Percentiles rank a stretch among this genome's conserved stretches.
These are phyloP conservation scores for Fistularia tabacaria DNA, from an alignment of 2,797 vertebrate genomes.

Conservation along the genomic window DNA sequence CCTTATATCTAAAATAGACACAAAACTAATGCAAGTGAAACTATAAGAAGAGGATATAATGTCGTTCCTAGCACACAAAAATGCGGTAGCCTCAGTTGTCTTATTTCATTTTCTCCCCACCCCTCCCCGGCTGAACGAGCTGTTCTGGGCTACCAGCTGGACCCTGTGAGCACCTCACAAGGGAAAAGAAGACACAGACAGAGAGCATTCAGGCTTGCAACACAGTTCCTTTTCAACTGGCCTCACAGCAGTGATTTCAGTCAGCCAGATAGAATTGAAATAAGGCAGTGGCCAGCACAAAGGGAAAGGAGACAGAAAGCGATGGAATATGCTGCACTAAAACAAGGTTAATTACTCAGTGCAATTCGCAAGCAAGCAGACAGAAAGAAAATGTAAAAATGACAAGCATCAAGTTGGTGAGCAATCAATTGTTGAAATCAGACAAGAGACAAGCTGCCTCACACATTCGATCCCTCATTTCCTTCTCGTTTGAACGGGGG, in stretches of 20 bases:
- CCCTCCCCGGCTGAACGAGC: slow-evolving; percentile 46
- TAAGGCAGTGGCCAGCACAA: slow-evolving; percentile 2
- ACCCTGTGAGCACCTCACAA: slow-evolving; percentile 47
- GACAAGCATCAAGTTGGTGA: too few species aligned
- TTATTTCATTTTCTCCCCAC: slow-evolving; percentile 4
- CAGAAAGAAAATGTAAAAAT: neutral
- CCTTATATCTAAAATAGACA: neutral
- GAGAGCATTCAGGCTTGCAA: slow-evolving; percentile 54
- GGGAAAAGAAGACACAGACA: slow-evolving; percentile 50
- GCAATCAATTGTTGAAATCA: neutral
- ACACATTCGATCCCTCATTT: slow-evolving; percentile 9
- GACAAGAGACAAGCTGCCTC: neutral
- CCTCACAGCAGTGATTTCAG: slow-evolving; percentile 41
- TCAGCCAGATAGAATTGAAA: slow-evolving; percentile 11
- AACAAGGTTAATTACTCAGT: slow-evolving; percentile 15
- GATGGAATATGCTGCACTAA: slow-evolving; percentile 7
- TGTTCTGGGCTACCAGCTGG: slow-evolving; percentile 65
- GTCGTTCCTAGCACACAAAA: slow-evolving; percentile 25
- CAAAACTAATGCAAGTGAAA: slow-evolving; percentile 5
- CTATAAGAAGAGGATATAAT: slow-evolving; percentile 2
- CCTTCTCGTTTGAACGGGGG: slow-evolving; percentile 15
- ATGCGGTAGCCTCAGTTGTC: slow-evolving; percentile 9
- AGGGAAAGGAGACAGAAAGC: neutral
- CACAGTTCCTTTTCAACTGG: slow-evolving; percentile 36
- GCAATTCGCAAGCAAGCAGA: neutral